These are phyloP conservation scores for Oikopleura albicans DNA, from an alignment of 23 tunicate species.

Conservation along the genomic window DNA sequence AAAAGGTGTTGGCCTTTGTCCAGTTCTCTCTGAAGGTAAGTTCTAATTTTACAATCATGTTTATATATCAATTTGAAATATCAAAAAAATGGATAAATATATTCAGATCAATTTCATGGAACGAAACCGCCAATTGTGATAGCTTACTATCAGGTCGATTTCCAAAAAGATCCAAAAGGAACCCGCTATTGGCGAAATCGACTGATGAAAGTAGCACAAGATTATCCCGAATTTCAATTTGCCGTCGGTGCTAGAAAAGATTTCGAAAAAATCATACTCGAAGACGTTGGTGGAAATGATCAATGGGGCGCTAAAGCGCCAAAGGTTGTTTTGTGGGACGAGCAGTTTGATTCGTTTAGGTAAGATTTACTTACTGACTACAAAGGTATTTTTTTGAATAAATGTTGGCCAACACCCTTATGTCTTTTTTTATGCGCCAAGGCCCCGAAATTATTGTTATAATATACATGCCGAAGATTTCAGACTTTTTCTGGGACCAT, in stretches of 20 bases:
- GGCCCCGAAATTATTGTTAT: no score
- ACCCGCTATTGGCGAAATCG: not conserved
- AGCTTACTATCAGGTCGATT: not conserved
- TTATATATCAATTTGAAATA: no score
- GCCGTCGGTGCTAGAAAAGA: not conserved
- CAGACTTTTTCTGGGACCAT: no score
- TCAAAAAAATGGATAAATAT: no score
- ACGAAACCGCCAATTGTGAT: not conserved
- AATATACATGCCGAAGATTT: no score
- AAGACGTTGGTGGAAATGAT: not conserved
- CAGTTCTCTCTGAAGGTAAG: not conserved
- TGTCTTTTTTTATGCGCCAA: no score
- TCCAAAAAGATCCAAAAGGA: not conserved
- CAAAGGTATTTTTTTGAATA: no score
- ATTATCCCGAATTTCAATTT: not conserved
- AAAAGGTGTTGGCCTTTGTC: not conserved
- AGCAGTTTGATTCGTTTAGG: not conserved
- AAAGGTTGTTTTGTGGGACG: not conserved
- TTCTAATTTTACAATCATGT: no score
- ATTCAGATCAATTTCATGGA: conserved; percentile 7
- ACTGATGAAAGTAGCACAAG: not conserved
- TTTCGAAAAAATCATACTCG: not conserved
- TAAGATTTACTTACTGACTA: no score
- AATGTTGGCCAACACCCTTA: no score
- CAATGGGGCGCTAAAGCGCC: not conserved